Evolutionary conservation across 2,888 invertebrate genomes (phyloP).

Genomic region (Penaeus monodon): DNA sequence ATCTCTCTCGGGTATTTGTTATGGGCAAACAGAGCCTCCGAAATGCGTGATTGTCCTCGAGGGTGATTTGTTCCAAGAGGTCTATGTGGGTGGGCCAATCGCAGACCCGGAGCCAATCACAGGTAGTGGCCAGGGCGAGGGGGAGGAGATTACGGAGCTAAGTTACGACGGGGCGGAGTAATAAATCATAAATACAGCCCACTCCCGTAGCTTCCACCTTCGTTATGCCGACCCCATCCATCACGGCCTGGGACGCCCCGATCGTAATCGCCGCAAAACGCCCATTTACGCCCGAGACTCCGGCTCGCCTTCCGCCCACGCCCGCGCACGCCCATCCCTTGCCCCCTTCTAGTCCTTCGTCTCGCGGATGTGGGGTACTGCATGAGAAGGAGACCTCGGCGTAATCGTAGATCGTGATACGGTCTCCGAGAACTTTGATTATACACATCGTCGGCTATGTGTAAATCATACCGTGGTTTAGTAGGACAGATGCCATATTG

Average conservation of each 20-base stretch:
- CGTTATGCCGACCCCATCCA: not conserved
- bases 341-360: too few species aligned
- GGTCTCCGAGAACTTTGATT: too few species aligned
- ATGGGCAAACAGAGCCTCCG: not conserved
- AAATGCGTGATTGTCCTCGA: slow-evolving; percentile 16
- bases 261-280: slow-evolving; percentile 8
- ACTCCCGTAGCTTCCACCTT: not conserved
- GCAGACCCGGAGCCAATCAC: slow-evolving; percentile 9
- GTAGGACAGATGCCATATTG: slow-evolving; percentile 1
- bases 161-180: slow-evolving; percentile 9
- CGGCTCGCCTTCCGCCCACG: not conserved
- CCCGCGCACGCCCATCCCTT: too few species aligned
- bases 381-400: too few species aligned
- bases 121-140: slow-evolving; percentile 13
- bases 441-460: too few species aligned
- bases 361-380: too few species aligned
- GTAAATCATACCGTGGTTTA: too few species aligned
- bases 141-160: slow-evolving; percentile 18
- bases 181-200: slow-evolving; percentile 8
- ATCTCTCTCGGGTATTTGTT: not conserved
- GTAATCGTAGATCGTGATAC: too few species aligned
- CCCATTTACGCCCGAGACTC: slow-evolving; percentile 1
- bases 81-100: slow-evolving; percentile 31
- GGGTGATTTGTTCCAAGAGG: slow-evolving; percentile 8
- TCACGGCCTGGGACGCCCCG: not conserved